Evolutionary conservation across 2,113 vertebrate genomes (phyloP).

Genomic region (Mesembrinibis cayennensis): DNA sequence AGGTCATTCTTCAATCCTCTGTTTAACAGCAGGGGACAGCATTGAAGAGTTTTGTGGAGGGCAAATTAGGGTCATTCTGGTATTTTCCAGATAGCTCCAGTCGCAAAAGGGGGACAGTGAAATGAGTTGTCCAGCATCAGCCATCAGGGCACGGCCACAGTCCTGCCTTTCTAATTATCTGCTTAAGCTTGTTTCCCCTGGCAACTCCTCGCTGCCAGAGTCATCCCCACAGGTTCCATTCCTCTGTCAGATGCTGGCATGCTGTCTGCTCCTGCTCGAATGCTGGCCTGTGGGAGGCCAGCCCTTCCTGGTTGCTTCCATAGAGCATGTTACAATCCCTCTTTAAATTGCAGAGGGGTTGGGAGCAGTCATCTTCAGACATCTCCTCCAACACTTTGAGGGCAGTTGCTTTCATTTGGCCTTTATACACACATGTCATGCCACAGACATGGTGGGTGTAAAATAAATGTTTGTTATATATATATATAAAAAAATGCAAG

Average conservation of each 20-base stretch:
- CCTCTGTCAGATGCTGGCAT: neutral
- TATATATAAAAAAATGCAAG: neutral
- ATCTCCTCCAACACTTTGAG: neutral
- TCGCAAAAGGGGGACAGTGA: neutral
- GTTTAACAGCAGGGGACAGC: neutral
- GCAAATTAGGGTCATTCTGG: neutral
- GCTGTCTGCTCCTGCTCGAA: neutral
- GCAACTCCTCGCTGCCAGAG: neutral
- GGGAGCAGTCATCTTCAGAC: neutral
- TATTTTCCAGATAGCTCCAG: neutral
- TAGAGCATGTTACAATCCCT: neutral
- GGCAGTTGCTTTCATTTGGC: neutral
- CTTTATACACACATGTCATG: neutral
- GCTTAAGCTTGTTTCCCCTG: neutral
- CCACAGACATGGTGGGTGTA: neutral
- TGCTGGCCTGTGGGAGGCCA: neutral
- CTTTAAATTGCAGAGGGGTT: neutral
- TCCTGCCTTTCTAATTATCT: neutral
- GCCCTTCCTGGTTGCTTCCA: neutral
- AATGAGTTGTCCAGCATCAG: neutral
- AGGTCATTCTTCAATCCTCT: neutral
- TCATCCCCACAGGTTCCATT: neutral
- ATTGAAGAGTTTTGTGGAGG: neutral
- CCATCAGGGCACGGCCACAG: neutral
- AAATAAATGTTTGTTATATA: neutral